These are phyloP conservation scores for Phlogophora meticulosa DNA, from an alignment of 2,888 invertebrate genomes.

Conservation along the genomic window DNA sequence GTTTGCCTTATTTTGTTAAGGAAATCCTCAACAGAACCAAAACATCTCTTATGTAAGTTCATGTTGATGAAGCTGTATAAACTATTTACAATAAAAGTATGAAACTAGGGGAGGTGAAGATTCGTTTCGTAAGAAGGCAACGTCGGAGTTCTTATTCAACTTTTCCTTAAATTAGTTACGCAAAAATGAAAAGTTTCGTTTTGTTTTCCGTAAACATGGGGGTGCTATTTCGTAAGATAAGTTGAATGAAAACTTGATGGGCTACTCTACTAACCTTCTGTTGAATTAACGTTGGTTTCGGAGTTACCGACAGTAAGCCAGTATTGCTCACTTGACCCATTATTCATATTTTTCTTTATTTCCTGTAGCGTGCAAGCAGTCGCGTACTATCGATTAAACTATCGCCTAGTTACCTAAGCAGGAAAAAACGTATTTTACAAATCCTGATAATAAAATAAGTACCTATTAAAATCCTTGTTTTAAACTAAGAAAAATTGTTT, in stretches of 20 bases:
- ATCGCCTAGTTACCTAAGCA: conserved; percentile 76
- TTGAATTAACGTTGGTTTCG: conserved; percentile 81
- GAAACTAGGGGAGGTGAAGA: conserved; percentile 2
- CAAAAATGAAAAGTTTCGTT: neutral
- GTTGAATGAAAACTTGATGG: conserved; percentile 2
- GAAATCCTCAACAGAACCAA: conserved; percentile 5
- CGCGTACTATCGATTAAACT: conserved; percentile 79
- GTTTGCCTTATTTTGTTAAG: neutral
- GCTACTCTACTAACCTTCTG: conserved; percentile 76
- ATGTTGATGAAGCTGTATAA: conserved; percentile 28
- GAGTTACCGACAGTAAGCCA: conserved; percentile 91
- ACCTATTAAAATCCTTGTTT: conserved; percentile 10
- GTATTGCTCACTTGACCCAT: conserved; percentile 93
- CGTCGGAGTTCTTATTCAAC: neutral
- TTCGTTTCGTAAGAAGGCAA: conserved; percentile 5
- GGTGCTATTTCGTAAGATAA: neutral
- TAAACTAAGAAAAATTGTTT: neutral
- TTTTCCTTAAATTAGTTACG: conserved; percentile 15
- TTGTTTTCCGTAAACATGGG: conserved; percentile 24
- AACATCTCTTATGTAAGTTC: neutral
- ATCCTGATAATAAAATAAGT: conserved; percentile 6
- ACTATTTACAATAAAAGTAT: conserved; percentile 11
- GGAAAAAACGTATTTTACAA: conserved; percentile 44
- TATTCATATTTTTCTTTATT: conserved; percentile 44
- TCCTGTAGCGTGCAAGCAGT: conserved; percentile 11